A percentile compares a stretch with the other conserved stretches of the same genome.
These are phyloP conservation scores for Euphydryas editha DNA, from an alignment of 2,888 invertebrate species.

Conservation along the genomic window DNA sequence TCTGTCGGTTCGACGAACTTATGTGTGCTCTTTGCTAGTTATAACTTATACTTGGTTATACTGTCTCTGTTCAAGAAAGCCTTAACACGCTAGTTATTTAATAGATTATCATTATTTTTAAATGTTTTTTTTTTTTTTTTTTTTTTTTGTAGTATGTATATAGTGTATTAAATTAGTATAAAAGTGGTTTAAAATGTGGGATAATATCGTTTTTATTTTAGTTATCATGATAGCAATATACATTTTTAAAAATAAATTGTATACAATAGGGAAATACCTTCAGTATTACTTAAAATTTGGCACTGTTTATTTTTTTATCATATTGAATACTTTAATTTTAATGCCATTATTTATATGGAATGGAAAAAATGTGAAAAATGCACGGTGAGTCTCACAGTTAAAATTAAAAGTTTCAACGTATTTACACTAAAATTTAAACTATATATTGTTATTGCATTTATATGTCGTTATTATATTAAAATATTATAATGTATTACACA, in stretches of 20 bases:
- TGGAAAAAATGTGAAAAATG: conserved; percentile 11
- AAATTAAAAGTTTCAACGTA: conserved; percentile 60
- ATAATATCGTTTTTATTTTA: not conserved
- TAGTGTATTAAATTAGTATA: too few species aligned
- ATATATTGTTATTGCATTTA: too few species aligned
- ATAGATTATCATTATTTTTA: not conserved
- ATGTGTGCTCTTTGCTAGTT: too few species aligned
- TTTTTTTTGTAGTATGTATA: not conserved
- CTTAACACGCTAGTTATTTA: not conserved
- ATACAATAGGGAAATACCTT: not conserved
- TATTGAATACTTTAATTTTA: conserved; percentile 1
- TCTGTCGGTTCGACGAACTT: not conserved
- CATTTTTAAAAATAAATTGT: not conserved
- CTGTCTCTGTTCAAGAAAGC: not conserved
- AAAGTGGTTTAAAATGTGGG: conserved; percentile 5
- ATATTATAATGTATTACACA: too few species aligned
- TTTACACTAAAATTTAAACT: too few species aligned
- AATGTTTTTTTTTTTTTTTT: not conserved
- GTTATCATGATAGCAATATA: not conserved
- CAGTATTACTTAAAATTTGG: conserved; percentile 4
- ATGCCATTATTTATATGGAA: conserved; percentile 13
- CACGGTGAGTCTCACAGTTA: conserved; percentile 54
- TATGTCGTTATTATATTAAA: too few species aligned
- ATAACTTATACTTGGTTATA: not conserved
- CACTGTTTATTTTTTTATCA: not conserved